Base-by-base conservation (phyloP, 2,113 vertebrate genomes). In the Thermophis baileyi region DNA sequence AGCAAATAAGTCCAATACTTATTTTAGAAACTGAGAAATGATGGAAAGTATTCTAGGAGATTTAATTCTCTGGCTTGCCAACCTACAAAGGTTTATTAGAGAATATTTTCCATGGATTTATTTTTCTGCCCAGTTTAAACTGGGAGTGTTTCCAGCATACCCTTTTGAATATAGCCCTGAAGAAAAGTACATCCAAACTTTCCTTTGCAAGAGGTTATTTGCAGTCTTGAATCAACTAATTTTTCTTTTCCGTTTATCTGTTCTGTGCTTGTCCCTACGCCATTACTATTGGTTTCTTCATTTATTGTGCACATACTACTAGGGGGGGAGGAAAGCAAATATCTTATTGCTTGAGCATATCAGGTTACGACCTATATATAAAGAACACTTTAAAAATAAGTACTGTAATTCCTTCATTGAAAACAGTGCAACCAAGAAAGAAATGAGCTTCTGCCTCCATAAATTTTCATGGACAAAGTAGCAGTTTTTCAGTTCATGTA, bases 101-200 rank as follows among this genome's bases (percentile, higher is more conserved):
- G 49, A 3, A n/a, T 53, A 46, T 93, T 95, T 97, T 94, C 96
- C 94, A 90, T 1, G 0, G 90, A 30, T 55, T 94, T 88, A 93
- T 89, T 93, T 94, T 87, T 95, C 90, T 74, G 7, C 9, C 53
- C 87, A 0, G 24, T 93, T 0, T 89, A 93, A 81, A 54, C 53
- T 91, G 92, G 20, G 90, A 91, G 11, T 54, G 89, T 89, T 94
- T 60, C 85, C 11, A 89, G 4, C 1, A 0, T 92, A 81, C 25
- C 14, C 86, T 88, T 49, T 27, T 60, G 88, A 50, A 51, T 20
- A 94, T 69, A 89, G 69, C 4, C 81, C 40, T 22, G n/a, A 94
- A 94, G 40, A 74, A 90, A 81, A 81, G 35, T 22, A 93, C 92
- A n/a, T 16, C 1, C 40, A 86, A 87, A 87, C 22, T 93, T 96